Conservation (phyloP, 1,140 invertebrate species). For the Grapholita molesta region DNA sequence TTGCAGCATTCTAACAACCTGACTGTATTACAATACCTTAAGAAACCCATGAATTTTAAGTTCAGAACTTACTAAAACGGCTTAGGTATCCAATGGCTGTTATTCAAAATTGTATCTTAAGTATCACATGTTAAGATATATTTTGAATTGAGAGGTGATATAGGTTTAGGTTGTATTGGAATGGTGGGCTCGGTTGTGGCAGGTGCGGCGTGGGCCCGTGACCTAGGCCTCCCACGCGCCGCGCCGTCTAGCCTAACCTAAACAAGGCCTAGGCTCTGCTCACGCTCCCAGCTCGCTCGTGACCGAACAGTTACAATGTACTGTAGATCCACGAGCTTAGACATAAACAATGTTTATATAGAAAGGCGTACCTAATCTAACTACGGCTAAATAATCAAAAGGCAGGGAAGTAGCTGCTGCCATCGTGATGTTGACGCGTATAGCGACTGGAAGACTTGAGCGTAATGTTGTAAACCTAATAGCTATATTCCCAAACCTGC, state of each 20-base stretch:
- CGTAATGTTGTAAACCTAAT: no score
- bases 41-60: slow-evolving; percentile 1
- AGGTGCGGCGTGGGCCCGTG: slow-evolving; percentile 9
- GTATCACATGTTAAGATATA: background rate
- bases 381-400: background rate
- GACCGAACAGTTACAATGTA: background rate
- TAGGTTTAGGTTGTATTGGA: background rate
- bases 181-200: background rate
- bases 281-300: background rate
- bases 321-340: background rate
- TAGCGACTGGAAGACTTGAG: no score
- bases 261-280: background rate
- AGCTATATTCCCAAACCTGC: no score
- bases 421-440: background rate
- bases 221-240: slow-evolving; percentile 8
- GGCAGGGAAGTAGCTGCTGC: background rate
- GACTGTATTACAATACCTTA: slow-evolving; percentile 1
- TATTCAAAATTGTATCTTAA: background rate
- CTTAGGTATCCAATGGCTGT: background rate
- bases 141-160: background rate
- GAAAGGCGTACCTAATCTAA: background rate
- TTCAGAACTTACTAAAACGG: background rate
- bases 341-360: background rate
- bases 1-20: background rate
- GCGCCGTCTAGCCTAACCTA: background rate